Evolutionary conservation across 2,888 invertebrate genomes (phyloP), one percentile per base, ranked within the genome.

Genomic region (Drosophila acutilabella): DNA sequence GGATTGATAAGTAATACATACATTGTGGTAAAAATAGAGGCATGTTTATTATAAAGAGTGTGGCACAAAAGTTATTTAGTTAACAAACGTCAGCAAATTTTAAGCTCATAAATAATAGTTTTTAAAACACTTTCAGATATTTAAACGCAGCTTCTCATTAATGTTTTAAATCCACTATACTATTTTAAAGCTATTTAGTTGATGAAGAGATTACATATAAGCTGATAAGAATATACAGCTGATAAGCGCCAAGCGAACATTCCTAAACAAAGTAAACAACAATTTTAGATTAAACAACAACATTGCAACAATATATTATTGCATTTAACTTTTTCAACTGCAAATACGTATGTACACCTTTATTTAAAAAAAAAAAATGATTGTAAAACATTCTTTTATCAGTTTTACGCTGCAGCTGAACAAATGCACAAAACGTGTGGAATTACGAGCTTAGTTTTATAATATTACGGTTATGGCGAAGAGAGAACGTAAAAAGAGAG

Each of bases 391-490:
- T 52, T 56, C 42, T 44, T 41, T 68, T 65, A 78, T 78, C 73
- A 71, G 47, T 38, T 41, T 41, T 44, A 16, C 45, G 13, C 30
- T 58, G 38, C 76, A 75, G 58, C 70, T 75, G 42, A 56, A 50
- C 36, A 68, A 75, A 74, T 64, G 60, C 57, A 64, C 20, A 60
- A 83, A 81, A 65, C 79, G 64, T 64, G 57, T 64, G 78, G 16
- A 50, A 48, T 62, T 78, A 78, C 75, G 79, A 81, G 84, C 74
- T 69, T 77, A 70, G 62, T 76, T 75, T 66, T 66, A 71, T 70
- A 74, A 69, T 75, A 60, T 33, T 47, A 38, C 30, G 8, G 30
- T 30, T 30, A 30, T 30, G 30, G 30, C 30, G 8, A 30, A 8
- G 8, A 30, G 30, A 30, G 30, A 30, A 8, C 30, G 30, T 8